Evolutionary conservation across 2,888 invertebrate species (phyloP), one percentile per base, ranked within the genome.

Genomic region (Agonum fuliginosum): DNA sequence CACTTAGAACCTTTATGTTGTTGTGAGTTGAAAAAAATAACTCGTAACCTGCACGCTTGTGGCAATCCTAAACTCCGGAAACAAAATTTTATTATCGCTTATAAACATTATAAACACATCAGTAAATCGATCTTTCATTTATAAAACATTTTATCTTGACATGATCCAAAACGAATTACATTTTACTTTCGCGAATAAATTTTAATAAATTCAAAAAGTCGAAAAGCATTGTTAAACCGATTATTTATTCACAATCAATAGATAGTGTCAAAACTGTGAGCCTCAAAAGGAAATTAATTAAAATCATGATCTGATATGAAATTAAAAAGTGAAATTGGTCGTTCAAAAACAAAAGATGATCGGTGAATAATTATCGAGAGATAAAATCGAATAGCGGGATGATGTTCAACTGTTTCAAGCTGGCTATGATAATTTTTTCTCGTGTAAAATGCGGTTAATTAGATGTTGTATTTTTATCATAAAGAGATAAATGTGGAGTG

Each of bases 391-490:
- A 8, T 19, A 48, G 8, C 3, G 24, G 12, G 12, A 22, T 48
- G 12, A 46, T 46, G n/a, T n/a, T n/a, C n/a, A n/a, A n/a, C n/a
- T 46, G 6, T 46, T 12, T 20, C 48, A 8, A 19, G 48, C 10
- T 48, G 6, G 48, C 20, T 48, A 20, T n/a, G 48, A 48, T 48
- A 8, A 46, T 17, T 54, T 24, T 27, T 54, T 54, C 54, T 54
- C 58, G 17, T 19, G 30, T 54, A 5, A 24, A 54, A 22, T 30
- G 30, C 8, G 12, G 43, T 17, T 46, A 69, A 69, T 69, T 69
- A 69, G 46, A 69, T 8, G 24, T 58, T 22, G 27, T 4, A 24
- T 30, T 69, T 46, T 62, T 62, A 62, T 62, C 10, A 69, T 41
- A 41, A 69, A 12, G 34, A 69, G 67, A 69, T 41, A 65, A 20